phyloP scores from a whole-genome alignment of 2,888 invertebrate species.

The Lypha dubia region DNA sequence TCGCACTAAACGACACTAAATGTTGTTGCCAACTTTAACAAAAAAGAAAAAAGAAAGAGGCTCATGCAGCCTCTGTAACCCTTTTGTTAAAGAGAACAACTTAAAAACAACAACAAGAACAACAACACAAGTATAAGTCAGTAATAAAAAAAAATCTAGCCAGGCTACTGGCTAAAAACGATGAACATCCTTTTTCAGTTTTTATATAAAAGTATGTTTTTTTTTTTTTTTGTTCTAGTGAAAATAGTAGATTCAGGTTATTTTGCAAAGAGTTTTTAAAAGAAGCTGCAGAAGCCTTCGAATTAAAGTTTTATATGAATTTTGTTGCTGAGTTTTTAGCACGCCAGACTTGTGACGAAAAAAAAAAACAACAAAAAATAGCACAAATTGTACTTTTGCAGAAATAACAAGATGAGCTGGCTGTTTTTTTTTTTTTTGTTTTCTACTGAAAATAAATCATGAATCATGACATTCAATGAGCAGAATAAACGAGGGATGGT shows the following conservation, averaged over 20 bases:
- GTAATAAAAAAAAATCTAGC: conserved; percentile 64
- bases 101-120: conserved; percentile 7
- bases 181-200: conserved; percentile 23
- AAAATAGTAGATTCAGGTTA: conserved; percentile 40
- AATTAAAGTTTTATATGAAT: conserved; percentile 37
- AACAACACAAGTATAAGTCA: conserved; percentile 6
- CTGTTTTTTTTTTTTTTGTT: neutral
- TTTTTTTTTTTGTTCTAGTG: neutral
- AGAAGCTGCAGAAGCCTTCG: conserved; percentile 62
- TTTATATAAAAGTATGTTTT: too few relatives aligned
- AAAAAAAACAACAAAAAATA: conserved; percentile 10
- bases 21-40: conserved; percentile 56
- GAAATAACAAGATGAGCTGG: conserved; percentile 44
- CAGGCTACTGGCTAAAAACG: conserved; percentile 63
- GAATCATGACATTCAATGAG: conserved; percentile 63
- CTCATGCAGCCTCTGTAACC: conserved; percentile 47
- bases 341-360: neutral
- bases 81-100: conserved; percentile 22
- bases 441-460: conserved; percentile 61
- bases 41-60: too few relatives aligned
- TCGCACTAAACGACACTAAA: conserved; percentile 73
- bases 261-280: neutral
- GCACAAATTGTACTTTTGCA: conserved; percentile 48
- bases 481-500: conserved; percentile 42
- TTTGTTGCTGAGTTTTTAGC: conserved; percentile 42